phyloP scores from a whole-genome alignment of 64 coral and sea anemone genomes.

The Trachythela sp. region DNA sequence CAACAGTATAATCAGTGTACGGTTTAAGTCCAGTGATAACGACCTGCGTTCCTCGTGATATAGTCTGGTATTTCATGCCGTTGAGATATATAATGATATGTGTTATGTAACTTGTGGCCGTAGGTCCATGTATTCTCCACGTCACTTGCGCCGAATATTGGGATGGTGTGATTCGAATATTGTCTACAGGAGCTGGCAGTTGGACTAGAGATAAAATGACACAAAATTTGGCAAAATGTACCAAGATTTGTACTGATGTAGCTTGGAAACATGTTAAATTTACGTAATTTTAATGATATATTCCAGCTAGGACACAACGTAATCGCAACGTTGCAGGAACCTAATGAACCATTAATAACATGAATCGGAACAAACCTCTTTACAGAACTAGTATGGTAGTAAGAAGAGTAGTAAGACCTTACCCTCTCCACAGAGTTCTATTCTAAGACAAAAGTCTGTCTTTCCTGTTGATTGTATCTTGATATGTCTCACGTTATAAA shows the following conservation, averaged over 20 bases:
- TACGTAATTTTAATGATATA: not conserved
- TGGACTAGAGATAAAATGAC: not conserved
- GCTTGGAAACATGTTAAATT: not conserved
- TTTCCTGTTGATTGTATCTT: not conserved
- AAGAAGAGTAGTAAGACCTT: not conserved
- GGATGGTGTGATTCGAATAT: not conserved
- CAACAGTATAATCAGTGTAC: not conserved
- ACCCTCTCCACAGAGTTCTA: not conserved
- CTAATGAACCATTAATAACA: too few relatives aligned
- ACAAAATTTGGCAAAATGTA: not conserved
- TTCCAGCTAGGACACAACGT: too few relatives aligned
- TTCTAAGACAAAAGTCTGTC: not conserved
- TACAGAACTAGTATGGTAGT: not conserved
- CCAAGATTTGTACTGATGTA: not conserved
- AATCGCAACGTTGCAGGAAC: not conserved
- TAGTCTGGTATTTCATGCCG: not conserved
- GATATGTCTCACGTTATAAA: not conserved
- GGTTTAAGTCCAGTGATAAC: not conserved
- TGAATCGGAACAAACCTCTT: too few relatives aligned
- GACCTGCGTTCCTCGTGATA: not conserved
- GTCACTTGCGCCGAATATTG: not conserved
- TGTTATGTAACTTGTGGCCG: not conserved
- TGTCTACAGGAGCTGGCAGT: not conserved
- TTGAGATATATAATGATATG: not conserved
- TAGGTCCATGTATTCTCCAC: not conserved